A percentile compares a stretch with the other conserved stretches of the same genome.
phyloP scores from a whole-genome alignment of 2,113 vertebrate species.

The Rhadina sibilatrix region DNA sequence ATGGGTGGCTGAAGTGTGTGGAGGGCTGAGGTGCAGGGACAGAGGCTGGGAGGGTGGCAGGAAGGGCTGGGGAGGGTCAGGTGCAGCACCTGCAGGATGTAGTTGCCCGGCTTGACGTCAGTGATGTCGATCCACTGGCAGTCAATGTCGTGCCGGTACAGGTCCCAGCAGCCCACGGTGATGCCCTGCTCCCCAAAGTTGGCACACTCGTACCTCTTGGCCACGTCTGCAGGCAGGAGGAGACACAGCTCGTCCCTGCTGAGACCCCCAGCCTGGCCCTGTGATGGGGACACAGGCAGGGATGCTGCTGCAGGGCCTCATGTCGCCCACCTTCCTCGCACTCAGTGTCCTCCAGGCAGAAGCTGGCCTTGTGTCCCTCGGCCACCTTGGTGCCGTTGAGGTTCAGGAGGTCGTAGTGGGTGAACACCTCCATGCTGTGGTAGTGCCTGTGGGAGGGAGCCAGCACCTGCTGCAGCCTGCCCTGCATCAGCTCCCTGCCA shows the following conservation, averaged over 20 bases:
- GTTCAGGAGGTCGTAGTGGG: conserved; percentile 92
- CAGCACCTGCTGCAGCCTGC: not conserved
- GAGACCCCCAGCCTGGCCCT: too few species aligned
- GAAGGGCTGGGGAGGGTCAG: not conserved
- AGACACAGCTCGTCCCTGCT: not conserved
- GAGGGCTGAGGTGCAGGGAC: not conserved
- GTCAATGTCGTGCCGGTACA: conserved; percentile 96
- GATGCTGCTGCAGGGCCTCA: fast-evolving
- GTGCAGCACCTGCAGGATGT: conserved; percentile 89
- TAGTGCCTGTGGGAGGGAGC: conserved; percentile 83
- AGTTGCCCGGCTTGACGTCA: conserved; percentile 93
- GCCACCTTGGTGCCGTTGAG: conserved; percentile 92
- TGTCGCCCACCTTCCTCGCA: conserved; percentile 84
- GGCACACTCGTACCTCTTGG: conserved; percentile 95
- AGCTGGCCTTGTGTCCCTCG: conserved; percentile 97
- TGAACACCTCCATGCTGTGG: conserved; percentile 99
- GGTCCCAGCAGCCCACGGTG: conserved; percentile 96
- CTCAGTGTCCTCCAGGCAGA: conserved; percentile 95
- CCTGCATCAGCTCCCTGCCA: not conserved
- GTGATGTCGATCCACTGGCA: conserved; percentile 99
- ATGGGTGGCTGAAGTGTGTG: not conserved
- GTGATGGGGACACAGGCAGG: fast-evolving
- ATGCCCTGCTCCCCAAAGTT: conserved; percentile 99
- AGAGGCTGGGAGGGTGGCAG: not conserved
- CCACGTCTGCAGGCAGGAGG: conserved; percentile 75